Evolutionary conservation across 2,888 invertebrate genomes (phyloP).

Genomic region (Pollenia labialis): DNA sequence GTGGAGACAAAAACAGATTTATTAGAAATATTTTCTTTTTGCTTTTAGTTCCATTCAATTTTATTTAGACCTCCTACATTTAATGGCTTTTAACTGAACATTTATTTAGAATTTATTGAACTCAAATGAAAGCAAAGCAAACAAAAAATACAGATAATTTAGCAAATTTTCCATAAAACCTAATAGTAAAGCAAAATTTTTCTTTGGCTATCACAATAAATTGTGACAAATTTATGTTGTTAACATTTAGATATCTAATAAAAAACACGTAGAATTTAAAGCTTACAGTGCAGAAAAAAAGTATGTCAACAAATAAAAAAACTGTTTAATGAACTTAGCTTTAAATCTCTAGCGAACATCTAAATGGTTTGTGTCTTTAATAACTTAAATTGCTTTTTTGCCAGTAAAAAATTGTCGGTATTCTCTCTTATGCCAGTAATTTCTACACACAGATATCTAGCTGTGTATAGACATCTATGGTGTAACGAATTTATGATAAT

Average conservation of each 20-base stretch:
- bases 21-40: conserved; percentile 29
- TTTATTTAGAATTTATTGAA: conserved; percentile 54
- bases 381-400: too few relatives aligned
- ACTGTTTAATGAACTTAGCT: too few relatives aligned
- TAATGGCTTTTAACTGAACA: conserved; percentile 37
- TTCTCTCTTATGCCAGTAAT: too few relatives aligned
- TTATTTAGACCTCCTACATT: conserved; percentile 63
- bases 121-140: neutral
- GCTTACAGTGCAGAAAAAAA: neutral
- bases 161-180: conserved; percentile 51
- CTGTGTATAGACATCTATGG: too few relatives aligned
- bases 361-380: too few relatives aligned
- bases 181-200: conserved; percentile 16
- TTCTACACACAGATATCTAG: too few relatives aligned
- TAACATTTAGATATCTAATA: conserved; percentile 51
- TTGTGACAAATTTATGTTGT: conserved; percentile 72
- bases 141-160: neutral
- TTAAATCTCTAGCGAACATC: too few relatives aligned
- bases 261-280: conserved; percentile 3
- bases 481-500: too few relatives aligned
- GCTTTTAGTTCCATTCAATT: neutral
- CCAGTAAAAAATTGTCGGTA: too few relatives aligned
- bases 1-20: conserved; percentile 20
- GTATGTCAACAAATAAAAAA: neutral
- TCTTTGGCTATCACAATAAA: conserved; percentile 65